These are phyloP conservation scores for Thelaira solivaga DNA, from an alignment of 2,888 invertebrate species.

Conservation along the genomic window DNA sequence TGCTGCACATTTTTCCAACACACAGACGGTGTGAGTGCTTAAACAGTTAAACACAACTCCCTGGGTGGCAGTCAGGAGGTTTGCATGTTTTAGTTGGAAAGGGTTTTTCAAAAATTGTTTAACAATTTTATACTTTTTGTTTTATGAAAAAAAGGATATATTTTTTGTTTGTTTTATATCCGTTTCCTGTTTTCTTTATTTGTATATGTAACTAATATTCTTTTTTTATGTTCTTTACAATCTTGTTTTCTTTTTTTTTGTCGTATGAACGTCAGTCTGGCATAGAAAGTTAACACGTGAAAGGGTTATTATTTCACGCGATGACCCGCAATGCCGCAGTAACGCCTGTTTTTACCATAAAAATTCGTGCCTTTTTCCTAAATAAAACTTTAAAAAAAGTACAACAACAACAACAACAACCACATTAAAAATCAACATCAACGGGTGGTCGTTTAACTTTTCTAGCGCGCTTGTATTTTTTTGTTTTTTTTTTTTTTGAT, in stretches of 20 bases:
- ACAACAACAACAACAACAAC: conserved; percentile 17
- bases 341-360: conserved; percentile 61
- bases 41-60: conserved; percentile 4
- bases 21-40: not conserved
- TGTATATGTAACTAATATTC: conserved; percentile 26
- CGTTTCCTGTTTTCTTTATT: conserved; percentile 53
- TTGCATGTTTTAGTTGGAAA: not conserved
- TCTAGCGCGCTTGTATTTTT: conserved; percentile 56
- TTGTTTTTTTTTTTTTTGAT: conserved; percentile 7
- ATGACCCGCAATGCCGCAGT: conserved; percentile 70
- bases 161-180: conserved; percentile 52
- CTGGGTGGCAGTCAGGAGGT: not conserved
- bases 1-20: conserved; percentile 29
- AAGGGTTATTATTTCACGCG: conserved; percentile 70
- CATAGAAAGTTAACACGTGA: conserved; percentile 64
- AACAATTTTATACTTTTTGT: conserved; percentile 54
- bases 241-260: conserved; percentile 15
- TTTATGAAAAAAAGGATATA: conserved; percentile 27
- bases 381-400: too few species aligned
- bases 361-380: conserved; percentile 48
- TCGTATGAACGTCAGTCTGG: conserved; percentile 25
- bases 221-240: not conserved
- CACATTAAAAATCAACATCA: conserved; percentile 52
- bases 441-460: conserved; percentile 61
- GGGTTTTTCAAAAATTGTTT: conserved; percentile 44